Conservation (phyloP, 2,113 vertebrate species). For the Elephantulus edwardii region DNA sequence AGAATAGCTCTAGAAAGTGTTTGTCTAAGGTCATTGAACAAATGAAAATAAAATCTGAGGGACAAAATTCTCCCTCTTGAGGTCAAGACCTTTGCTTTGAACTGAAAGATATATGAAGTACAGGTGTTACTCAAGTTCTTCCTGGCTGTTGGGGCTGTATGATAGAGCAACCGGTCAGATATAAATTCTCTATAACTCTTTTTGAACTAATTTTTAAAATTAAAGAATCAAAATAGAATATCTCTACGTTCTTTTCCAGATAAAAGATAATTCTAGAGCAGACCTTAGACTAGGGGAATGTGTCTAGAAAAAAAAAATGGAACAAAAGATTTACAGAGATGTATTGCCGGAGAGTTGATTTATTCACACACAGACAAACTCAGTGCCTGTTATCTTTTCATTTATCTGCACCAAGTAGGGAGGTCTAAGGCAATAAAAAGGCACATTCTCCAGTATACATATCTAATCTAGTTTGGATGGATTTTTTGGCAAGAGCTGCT, state of each 20-base stretch:
- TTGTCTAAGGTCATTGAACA: not conserved
- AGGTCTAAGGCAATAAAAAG: not conserved
- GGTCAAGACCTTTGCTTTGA: not conserved
- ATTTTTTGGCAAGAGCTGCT: rapidly evolving
- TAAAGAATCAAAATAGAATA: rapidly evolving
- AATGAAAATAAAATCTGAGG: not conserved
- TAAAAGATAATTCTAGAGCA: not conserved
- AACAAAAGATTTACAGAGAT: not conserved
- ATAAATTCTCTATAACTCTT: too few species aligned
- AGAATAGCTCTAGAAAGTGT: too few species aligned
- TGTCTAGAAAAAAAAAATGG: rapidly evolving
- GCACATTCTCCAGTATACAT: rapidly evolving
- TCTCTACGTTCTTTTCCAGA: not conserved
- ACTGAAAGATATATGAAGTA: rapidly evolving
- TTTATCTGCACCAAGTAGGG: not conserved
- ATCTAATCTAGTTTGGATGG: rapidly evolving
- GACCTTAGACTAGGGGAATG: not conserved
- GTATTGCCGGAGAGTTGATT: not conserved
- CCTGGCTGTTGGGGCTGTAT: rapidly evolving
- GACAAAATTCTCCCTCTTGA: too few species aligned
- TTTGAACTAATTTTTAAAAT: rapidly evolving
- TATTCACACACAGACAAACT: not conserved
- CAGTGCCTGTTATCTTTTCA: rapidly evolving
- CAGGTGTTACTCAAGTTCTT: not conserved
- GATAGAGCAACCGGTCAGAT: rapidly evolving